Base-by-base conservation (phyloP, 2,888 invertebrate species). In the Luperina testacea region DNA sequence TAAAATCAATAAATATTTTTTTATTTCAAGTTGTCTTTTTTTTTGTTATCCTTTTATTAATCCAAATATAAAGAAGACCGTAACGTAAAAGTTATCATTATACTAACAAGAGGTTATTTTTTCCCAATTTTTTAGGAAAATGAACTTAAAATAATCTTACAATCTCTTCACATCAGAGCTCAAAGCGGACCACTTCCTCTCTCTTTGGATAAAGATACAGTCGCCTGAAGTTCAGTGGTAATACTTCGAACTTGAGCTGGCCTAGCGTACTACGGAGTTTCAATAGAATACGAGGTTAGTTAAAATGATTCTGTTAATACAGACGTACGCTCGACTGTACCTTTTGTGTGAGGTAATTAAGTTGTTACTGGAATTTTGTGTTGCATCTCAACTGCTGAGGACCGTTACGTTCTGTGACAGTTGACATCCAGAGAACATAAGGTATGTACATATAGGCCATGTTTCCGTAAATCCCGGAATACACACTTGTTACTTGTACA, bases 1-100 rank as follows among this genome's bases (percentile, higher is more conserved):
- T 81, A 68, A 79, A 71, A 61, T 77, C 68, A 85, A 85, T 89
- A 88, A 81, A 88, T 67, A 80, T 76, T 70, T 78, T 67, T 76
- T 78, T 72, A 48, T 75, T 48, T 48, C 63, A 74, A 74, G 51
- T 20, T 59, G 32, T 69, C 2, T 42, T 75, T 78, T 83, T 59
- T 68, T 57, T 48, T 78, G 0, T 42, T 20, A 75, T 53, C 27
- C 32, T 72, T 68, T 27, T 15, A 32, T 20, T 8, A 6, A 24
- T 69, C 38, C 9, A 51, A 38, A 51, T n/a, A 51, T 24, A 24
- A 51, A 13, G 11, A 51, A 48, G 27, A 32, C 32, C 27, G 24
- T 24, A 32, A 32, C 51, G 6, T 24, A 51, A 15, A 57, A 32
- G 53, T 53, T 38, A 51, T 51, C 8, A 32, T 27, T 51, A 68